Conservation (phyloP, 2,888 invertebrate genomes). For the Spodoptera exigua region DNA sequence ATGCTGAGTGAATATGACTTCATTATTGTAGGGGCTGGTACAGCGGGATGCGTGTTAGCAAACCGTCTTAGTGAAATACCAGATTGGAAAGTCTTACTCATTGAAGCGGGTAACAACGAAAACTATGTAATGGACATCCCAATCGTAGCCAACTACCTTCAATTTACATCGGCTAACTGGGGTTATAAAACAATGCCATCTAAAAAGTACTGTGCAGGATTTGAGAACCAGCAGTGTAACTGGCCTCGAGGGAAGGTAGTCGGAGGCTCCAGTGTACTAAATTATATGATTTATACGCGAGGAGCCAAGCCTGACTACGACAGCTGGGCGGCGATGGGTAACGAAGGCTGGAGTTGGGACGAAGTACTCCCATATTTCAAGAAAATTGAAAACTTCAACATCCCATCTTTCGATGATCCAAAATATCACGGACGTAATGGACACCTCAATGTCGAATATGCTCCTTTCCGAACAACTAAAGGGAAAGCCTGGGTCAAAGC, state of each 20-base stretch:
- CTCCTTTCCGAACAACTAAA: slow-evolving; percentile 85
- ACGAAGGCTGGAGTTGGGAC: slow-evolving; percentile 92
- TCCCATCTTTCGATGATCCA: slow-evolving; percentile 87
- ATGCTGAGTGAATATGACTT: slow-evolving; percentile 92
- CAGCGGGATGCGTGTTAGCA: slow-evolving; percentile 93
- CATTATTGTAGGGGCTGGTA: slow-evolving; percentile 94
- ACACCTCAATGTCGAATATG: slow-evolving; percentile 87
- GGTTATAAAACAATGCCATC: slow-evolving; percentile 94
- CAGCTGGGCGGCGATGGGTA: slow-evolving; percentile 92
- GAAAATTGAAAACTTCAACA: slow-evolving; percentile 92
- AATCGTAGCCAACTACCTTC: slow-evolving; percentile 92
- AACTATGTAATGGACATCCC: slow-evolving; percentile 93
- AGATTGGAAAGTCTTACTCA: slow-evolving; percentile 91
- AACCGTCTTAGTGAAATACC: slow-evolving; percentile 92
- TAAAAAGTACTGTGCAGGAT: slow-evolving; percentile 92
- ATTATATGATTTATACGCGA: slow-evolving; percentile 94
- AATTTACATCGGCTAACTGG: slow-evolving; percentile 93
- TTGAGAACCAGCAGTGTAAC: slow-evolving; percentile 92
- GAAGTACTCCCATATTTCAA: slow-evolving; percentile 93
- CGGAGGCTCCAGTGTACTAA: slow-evolving; percentile 94
- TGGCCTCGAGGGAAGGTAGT: slow-evolving; percentile 95
- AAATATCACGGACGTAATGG: slow-evolving; percentile 89
- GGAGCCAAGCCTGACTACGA: slow-evolving; percentile 93
- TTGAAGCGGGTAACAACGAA: slow-evolving; percentile 93
- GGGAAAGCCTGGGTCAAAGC: slow-evolving; percentile 90